Conservation (phyloP, 2,113 vertebrate species). For the Hemibagrus wyckioides region DNA sequence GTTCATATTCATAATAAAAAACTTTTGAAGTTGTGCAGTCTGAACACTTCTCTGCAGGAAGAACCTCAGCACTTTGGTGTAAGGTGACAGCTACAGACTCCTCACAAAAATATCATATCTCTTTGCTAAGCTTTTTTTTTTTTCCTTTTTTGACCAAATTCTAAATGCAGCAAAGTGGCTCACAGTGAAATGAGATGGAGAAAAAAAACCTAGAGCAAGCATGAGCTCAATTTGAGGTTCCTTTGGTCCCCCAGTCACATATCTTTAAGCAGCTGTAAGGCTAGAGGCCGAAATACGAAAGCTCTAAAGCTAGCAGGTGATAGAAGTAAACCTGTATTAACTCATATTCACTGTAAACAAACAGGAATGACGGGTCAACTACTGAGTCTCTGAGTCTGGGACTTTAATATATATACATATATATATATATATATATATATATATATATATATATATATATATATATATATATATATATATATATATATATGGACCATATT, state of each 20-base stretch:
- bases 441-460: too few species aligned
- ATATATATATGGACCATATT: background rate
- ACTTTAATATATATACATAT: background rate
- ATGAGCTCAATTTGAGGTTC: background rate
- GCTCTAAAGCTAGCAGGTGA: conserved; percentile 25
- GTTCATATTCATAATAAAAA: conserved; percentile 14
- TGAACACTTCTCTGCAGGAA: conserved; percentile 58
- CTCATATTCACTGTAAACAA: conserved; percentile 36
- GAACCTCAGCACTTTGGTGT: conserved; percentile 49
- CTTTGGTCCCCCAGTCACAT: background rate
- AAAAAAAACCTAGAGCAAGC: background rate
- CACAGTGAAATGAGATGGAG: conserved; percentile 40
- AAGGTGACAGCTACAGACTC: background rate
- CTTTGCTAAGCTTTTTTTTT: background rate
- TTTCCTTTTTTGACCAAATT: conserved; percentile 9
- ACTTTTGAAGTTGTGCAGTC: conserved; percentile 60
- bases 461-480: too few species aligned
- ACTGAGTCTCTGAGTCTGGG: background rate
- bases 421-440: background rate
- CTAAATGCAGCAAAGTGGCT: conserved; percentile 27
- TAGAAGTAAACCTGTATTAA: conserved; percentile 30
- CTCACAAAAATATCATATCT: background rate
- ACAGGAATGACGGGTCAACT: conserved; percentile 19
- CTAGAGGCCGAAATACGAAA: background rate
- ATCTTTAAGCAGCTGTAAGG: conserved; percentile 21